Evolutionary conservation across 2,113 vertebrate species (phyloP), one percentile per base, ranked within the genome.

Genomic region (Sander vitreus): DNA sequence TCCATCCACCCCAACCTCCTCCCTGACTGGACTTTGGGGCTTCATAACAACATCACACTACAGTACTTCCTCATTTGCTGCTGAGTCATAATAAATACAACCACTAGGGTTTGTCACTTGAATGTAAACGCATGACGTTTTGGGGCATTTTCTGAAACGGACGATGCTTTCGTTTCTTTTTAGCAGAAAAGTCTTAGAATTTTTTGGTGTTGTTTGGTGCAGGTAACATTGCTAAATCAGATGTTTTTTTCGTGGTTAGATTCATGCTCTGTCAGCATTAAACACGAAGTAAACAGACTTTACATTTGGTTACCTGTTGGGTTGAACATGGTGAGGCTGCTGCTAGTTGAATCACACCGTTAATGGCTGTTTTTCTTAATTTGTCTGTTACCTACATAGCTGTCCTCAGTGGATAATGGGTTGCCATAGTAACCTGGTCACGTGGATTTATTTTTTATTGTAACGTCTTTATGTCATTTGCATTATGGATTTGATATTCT

Each of bases 281-380:
- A 33, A 33, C 33, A 33, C 1, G 33, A 78, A n/a, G 10, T 11
- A 68, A n/a, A 33, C 33, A 33, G 33, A 59, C 57, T 16, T 76
- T 71, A 59, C 70, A 63, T 63, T 36, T 25, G 55, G 55, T 72
- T 39, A 64, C 54, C 27, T 54, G 18, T 57, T 75, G 6, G 8
- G 16, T 5, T 67, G 18, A 7, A 5, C 12, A 51, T 15, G 58
- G 33, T 33, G 33, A 33, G 33, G 33, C 6, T 33, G 6, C 33
- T 21, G 43, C 2, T 43, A 21, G 47, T 71, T 54, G 21, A 64
- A 12, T 2, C 19, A 59, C 58, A 70, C 51, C 27, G 11, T 57
- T 50, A 15, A 62, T 57, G 62, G 57, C n/a, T 33, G 16, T 70
- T 81, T 33, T 33, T 33, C 11, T 45, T 50, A 25, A 11, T 33